phyloP scores from a whole-genome alignment of 2,113 vertebrate species.

The Hydrochoerus hydrochaeris region DNA sequence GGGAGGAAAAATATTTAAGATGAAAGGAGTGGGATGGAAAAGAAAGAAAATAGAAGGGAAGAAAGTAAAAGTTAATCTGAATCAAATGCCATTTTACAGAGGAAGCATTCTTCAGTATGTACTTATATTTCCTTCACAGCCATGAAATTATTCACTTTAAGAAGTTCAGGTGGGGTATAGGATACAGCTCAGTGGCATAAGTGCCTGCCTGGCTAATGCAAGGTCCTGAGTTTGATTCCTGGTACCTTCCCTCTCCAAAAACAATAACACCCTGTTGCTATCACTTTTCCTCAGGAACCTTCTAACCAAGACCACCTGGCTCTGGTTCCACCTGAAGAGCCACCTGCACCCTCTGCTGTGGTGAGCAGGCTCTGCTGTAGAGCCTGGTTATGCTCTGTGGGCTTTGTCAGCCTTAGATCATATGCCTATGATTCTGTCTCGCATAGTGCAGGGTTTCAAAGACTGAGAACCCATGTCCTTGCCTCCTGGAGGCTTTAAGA shows the following conservation, averaged over 20 bases:
- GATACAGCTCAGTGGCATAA: no score
- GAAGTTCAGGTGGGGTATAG: background rate
- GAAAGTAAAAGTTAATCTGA: background rate
- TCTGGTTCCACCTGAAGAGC: background rate
- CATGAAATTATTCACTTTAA: background rate
- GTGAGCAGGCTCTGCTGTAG: no score
- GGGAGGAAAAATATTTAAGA: background rate
- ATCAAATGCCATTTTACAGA: background rate
- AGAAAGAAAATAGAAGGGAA: background rate
- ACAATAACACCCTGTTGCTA: no score
- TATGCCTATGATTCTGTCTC: background rate
- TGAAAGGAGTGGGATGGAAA: accelerated
- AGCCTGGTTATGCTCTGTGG: accelerated
- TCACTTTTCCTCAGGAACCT: background rate
- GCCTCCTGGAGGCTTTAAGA: background rate
- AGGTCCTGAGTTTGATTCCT: no score
- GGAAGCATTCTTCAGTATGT: background rate
- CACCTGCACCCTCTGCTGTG: background rate
- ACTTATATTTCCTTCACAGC: background rate
- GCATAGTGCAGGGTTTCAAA: background rate
- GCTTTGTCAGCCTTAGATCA: background rate
- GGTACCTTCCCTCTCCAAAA: no score
- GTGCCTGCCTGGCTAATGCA: no score
- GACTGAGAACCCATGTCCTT: background rate
- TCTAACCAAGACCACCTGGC: background rate